Base-by-base conservation (phyloP, 2,797 vertebrate species). In the Pangasius sanitwongsei region DNA sequence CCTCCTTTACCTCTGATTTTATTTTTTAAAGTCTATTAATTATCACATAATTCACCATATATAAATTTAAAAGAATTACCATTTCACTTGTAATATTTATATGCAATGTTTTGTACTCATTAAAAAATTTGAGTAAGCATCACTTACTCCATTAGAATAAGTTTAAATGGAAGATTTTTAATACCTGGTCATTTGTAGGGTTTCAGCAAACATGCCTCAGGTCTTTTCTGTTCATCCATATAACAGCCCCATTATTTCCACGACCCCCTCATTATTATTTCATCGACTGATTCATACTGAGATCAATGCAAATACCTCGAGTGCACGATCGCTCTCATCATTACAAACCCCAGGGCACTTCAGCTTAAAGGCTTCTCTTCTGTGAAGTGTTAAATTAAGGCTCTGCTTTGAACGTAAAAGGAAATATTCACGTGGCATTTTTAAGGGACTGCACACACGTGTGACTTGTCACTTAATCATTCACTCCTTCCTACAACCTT, bases 231-330 rank as follows among this genome's bases (percentile, higher is more conserved):
- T 86, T 55, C 55, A 15, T 72, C 50, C 50, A 20, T 48, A 67
- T 61, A 83, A 89, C 80, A 89, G 80, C 75, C 84, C 63, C 61
- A 44, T 85, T 89, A 75, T 90, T 89, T 87, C 78, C 74, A 65
- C 65, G 77, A 90, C 70, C 57, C 44, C 85, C 20, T 91, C n/a
- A 65, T 91, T 89, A 88, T 87, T 87, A 78, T 86, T 25, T 78
- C 84, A 87, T 89, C 53, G 69, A 92, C 86, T 87, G 41, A 89
- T 78, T 57, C 34, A 75, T 89, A 53, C 23, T 16, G 48, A 86
- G 70, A 90, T 92, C 84, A 83, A 81, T 88, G 85, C 63, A 75
- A 72, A 20, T 65, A 77, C 85, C 86, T 48, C 34, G 74, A 89
- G 74, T 63, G 48, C 61, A 59, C 48, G 28, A 55, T 83, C 63